Evolutionary conservation across 2,888 invertebrate genomes (phyloP).

Genomic region (Cheilosia variabilis): DNA sequence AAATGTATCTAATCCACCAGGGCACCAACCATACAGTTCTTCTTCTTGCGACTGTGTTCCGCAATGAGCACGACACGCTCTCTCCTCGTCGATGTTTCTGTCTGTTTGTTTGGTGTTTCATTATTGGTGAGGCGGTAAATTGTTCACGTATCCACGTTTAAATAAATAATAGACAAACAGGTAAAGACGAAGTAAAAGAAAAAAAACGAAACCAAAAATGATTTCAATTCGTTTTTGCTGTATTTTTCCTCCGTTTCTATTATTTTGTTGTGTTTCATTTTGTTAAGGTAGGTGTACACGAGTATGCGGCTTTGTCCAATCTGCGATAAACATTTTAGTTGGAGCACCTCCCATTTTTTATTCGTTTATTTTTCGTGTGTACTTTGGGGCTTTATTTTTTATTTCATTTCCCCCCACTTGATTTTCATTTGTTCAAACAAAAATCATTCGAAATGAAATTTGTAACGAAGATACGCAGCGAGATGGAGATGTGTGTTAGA

Average conservation of each 20-base stretch:
- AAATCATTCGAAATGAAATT: conserved; percentile 26
- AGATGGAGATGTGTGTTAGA: conserved; percentile 8
- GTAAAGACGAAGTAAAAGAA: conserved; percentile 35
- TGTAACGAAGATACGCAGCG: conserved; percentile 66
- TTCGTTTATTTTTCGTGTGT: conserved; percentile 54
- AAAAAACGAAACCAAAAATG: conserved; percentile 19
- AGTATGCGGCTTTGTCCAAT: conserved; percentile 73
- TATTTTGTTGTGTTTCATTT: conserved; percentile 42
- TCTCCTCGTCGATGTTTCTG: conserved; percentile 36
- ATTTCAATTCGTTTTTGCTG: conserved; percentile 54
- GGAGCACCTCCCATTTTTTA: conserved; percentile 76
- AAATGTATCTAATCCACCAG: conserved; percentile 41
- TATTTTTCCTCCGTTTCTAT: conserved; percentile 38
- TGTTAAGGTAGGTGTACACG: conserved; percentile 49
- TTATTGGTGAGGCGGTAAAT: conserved; percentile 67
- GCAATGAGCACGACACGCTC: conserved; percentile 56
- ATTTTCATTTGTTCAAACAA: too few relatives aligned
- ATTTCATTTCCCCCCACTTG: conserved; percentile 49
- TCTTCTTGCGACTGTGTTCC: conserved; percentile 41
- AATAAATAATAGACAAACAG: conserved; percentile 73
- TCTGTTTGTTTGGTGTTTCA: not conserved
- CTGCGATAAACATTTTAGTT: conserved; percentile 76
- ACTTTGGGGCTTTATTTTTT: conserved; percentile 58
- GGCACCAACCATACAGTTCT: conserved; percentile 23
- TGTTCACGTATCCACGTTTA: conserved; percentile 54